Percentiles rank a stretch among this genome's conserved stretches.
Conservation (phyloP, 2,113 vertebrate species). For the Antechinus stuartii region DNA sequence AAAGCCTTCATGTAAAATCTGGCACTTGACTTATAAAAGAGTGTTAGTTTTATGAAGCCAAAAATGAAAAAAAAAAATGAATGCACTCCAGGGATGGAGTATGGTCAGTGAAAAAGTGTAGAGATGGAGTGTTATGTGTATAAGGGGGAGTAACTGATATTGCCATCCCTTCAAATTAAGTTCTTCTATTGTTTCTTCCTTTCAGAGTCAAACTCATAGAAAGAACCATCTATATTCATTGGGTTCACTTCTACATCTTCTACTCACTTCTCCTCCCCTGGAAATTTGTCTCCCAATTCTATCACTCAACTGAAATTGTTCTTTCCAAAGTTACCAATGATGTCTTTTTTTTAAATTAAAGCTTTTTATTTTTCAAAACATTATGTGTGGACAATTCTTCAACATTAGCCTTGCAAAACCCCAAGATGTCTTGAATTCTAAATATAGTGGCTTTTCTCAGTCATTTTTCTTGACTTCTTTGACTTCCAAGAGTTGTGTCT, state of each 20-base stretch:
- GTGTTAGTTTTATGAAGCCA: not conserved
- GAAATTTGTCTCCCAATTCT: not conserved
- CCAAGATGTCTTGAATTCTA: not conserved
- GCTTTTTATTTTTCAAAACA: no score
- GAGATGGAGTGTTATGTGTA: not conserved
- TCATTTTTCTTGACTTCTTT: not conserved
- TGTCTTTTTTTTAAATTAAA: not conserved
- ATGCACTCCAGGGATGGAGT: not conserved
- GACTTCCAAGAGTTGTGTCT: not conserved
- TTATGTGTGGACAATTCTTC: no score
- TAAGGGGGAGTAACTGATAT: not conserved
- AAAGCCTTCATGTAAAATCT: not conserved
- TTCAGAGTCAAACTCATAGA: not conserved
- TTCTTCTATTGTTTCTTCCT: not conserved
- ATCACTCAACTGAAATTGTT: not conserved
- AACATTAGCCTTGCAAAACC: no score
- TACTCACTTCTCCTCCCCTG: not conserved
- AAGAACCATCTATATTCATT: not conserved
- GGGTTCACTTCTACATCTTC: not conserved
- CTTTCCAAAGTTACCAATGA: not conserved
- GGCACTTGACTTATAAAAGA: not conserved
- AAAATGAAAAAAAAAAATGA: not conserved
- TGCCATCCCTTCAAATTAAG: not conserved
- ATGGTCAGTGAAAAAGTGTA: not conserved
- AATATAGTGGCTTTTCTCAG: not conserved